phyloP scores from a whole-genome alignment of 2,888 invertebrate genomes.

The Clusia tigrina region DNA sequence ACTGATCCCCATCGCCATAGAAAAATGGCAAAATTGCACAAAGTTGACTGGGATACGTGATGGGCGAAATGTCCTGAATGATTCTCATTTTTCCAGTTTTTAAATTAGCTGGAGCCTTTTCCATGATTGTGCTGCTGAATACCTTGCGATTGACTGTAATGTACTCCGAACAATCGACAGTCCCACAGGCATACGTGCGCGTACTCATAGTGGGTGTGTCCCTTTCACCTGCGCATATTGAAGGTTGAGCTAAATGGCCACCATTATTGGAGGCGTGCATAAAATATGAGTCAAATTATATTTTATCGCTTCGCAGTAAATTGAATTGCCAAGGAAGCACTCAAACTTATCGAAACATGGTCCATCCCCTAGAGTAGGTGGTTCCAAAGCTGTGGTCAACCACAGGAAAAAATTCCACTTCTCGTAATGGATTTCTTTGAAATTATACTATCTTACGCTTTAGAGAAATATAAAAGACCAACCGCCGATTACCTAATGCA shows the following conservation, averaged over 20 bases:
- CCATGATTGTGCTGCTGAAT: too few relatives aligned
- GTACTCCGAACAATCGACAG: too few relatives aligned
- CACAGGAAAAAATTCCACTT: too few relatives aligned
- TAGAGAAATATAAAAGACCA: too few relatives aligned
- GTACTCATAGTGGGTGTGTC: not conserved
- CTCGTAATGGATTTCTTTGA: too few relatives aligned
- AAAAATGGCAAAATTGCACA: conserved; percentile 46
- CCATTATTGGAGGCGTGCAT: not conserved
- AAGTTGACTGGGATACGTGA: conserved; percentile 37
- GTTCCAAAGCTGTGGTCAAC: too few relatives aligned
- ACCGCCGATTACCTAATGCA: too few relatives aligned
- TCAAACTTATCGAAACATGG: too few relatives aligned
- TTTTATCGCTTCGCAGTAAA: not conserved
- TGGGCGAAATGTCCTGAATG: conserved; percentile 39
- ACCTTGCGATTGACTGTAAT: too few relatives aligned
- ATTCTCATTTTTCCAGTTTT: conserved; percentile 47
- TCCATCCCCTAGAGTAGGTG: too few relatives aligned
- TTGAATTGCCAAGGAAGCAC: not conserved
- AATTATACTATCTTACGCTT: too few relatives aligned
- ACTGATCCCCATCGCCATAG: conserved; percentile 25
- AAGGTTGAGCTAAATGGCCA: not conserved
- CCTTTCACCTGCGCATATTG: not conserved
- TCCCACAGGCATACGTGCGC: not conserved
- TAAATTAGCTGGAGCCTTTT: too few relatives aligned
- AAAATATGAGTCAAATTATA: not conserved